These are phyloP conservation scores for Crocodylus rhombifer DNA, from an alignment of 2,797 vertebrate species.

Conservation along the genomic window DNA sequence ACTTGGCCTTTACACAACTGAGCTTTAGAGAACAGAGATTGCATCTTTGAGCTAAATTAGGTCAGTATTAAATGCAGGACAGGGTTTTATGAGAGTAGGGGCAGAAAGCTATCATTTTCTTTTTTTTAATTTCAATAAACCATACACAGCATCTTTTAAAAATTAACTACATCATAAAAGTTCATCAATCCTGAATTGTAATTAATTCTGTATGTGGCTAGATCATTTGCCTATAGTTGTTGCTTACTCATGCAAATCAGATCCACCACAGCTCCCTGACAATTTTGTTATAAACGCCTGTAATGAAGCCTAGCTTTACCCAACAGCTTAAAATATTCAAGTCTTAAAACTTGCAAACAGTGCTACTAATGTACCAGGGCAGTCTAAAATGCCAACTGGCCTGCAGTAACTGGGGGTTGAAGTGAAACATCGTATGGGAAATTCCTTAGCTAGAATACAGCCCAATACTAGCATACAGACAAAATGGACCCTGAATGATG, in stretches of 20 bases:
- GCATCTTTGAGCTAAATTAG: slow-evolving; percentile 61
- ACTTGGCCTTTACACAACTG: slow-evolving; percentile 38
- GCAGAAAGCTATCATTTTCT: slow-evolving; percentile 75
- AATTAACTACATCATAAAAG: slow-evolving; percentile 78
- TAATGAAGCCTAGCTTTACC: slow-evolving; percentile 48
- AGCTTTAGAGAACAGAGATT: slow-evolving; percentile 32
- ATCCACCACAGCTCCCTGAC: slow-evolving; percentile 51
- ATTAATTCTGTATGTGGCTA: slow-evolving; percentile 70
- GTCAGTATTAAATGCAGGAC: slow-evolving; percentile 65
- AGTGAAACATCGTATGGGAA: neutral
- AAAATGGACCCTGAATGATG: rapidly evolving
- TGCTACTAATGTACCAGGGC: neutral
- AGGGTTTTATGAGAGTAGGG: slow-evolving; percentile 68
- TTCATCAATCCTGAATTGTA: slow-evolving; percentile 75
- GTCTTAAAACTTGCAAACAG: neutral
- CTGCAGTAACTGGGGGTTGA: neutral
- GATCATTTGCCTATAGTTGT: slow-evolving; percentile 75
- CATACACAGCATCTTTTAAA: slow-evolving; percentile 74
- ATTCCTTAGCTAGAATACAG: slow-evolving; percentile 1
- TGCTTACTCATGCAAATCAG: slow-evolving; percentile 72
- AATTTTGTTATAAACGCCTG: slow-evolving; percentile 58
- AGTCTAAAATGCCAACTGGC: neutral
- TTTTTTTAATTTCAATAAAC: slow-evolving; percentile 77
- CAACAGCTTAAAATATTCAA: slow-evolving; percentile 35
- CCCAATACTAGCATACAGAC: neutral